Evolutionary conservation across 2,888 invertebrate genomes (phyloP).

Genomic region (Netelia melanura): DNA sequence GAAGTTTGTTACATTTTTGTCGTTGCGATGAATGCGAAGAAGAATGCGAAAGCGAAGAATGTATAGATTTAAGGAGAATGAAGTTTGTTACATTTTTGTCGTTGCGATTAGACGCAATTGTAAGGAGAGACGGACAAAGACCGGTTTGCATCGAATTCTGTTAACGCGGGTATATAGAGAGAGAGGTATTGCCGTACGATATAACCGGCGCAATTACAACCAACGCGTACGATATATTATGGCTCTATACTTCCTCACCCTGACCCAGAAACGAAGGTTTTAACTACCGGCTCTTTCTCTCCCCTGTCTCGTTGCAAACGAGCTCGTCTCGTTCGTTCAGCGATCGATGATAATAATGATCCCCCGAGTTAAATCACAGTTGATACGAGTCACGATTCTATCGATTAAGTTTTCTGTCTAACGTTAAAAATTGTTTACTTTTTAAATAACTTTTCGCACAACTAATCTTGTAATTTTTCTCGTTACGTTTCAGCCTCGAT

Average conservation of each 20-base stretch:
- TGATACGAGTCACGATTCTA: neutral
- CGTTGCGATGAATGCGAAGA: no score
- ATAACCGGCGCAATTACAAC: constrained; percentile 17
- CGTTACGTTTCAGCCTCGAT: constrained; percentile 74
- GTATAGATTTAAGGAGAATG: no score
- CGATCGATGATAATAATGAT: constrained; percentile 49
- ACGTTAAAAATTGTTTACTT: neutral
- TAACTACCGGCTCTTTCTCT: constrained; percentile 30
- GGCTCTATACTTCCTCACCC: constrained; percentile 42
- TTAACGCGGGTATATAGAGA: constrained; percentile 4
- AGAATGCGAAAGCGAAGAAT: no score
- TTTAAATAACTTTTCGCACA: constrained; percentile 1
- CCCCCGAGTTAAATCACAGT: neutral
- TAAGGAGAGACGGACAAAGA: neutral
- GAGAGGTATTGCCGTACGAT: neutral
- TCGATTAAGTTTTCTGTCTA: neutral
- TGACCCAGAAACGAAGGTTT: constrained; percentile 60
- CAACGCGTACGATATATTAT: constrained; percentile 36
- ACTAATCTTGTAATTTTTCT: constrained; percentile 16
- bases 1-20: constrained; percentile 14
- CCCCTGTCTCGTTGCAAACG: constrained; percentile 30
- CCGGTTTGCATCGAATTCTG: neutral
- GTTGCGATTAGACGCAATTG: neutral
- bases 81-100: constrained; percentile 15
- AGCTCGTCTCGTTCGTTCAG: constrained; percentile 33